A percentile compares a stretch with the other conserved stretches of the same genome.
Evolutionary conservation across 2,797 vertebrate species (phyloP).

Genomic region (Crotalus adamanteus): DNA sequence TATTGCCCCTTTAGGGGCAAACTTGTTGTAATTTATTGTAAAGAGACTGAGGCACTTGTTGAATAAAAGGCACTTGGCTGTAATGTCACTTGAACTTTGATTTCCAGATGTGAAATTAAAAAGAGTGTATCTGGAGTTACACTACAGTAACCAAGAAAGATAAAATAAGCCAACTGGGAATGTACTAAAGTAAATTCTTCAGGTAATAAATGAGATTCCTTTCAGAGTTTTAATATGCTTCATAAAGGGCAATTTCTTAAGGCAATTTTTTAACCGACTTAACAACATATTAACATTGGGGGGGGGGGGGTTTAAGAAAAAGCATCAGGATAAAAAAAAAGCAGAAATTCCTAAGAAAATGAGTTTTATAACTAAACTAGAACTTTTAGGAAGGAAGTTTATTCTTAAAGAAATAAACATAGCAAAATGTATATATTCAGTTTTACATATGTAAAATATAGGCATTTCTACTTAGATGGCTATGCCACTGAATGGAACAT

Average conservation of each 20-base stretch:
- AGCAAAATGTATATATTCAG: not conserved
- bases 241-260: not conserved
- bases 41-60: constrained; percentile 19
- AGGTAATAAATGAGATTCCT: not conserved
- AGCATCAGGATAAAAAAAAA: not conserved
- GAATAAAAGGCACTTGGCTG: constrained; percentile 14
- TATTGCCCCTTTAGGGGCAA: not conserved
- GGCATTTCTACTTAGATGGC: not conserved
- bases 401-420: not conserved
- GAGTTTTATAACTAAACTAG: not conserved
- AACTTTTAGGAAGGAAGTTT: not conserved
- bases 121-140: constrained; percentile 1
- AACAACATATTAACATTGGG: not conserved
- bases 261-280: constrained; percentile 11
- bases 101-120: constrained; percentile 28
- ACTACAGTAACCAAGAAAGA: constrained; percentile 13
- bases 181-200: constrained; percentile 10
- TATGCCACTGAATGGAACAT: not conserved
- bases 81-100: constrained; percentile 20
- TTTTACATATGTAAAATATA: not conserved
- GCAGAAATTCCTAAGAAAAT: not conserved
- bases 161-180: constrained; percentile 7
- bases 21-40: constrained; percentile 34
- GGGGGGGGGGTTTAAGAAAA: not conserved
- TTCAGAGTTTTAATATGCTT: not conserved